Evolutionary conservation across 1,140 invertebrate genomes (phyloP).

Genomic region (Vanessa tameamea): DNA sequence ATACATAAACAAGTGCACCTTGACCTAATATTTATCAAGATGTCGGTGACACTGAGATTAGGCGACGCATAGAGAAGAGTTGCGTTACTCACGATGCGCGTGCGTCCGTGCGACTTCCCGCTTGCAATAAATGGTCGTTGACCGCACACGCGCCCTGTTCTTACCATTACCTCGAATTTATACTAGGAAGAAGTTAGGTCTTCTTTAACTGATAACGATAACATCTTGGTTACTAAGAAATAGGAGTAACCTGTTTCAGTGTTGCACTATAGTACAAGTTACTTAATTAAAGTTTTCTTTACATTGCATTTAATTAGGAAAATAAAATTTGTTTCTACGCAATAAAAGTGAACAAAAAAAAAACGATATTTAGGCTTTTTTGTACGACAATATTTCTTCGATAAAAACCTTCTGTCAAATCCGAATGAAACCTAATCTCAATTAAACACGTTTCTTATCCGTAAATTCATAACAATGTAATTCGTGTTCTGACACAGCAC

Average conservation of each 20-base stretch:
- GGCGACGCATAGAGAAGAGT: slow-evolving; percentile 24
- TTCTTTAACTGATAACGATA: not conserved
- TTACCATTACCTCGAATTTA: slow-evolving; percentile 6
- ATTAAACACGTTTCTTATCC: slow-evolving; percentile 23
- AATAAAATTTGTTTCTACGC: too few relatives aligned
- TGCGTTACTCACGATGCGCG: slow-evolving; percentile 20
- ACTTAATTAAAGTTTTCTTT: too few relatives aligned
- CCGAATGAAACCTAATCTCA: slow-evolving; percentile 8
- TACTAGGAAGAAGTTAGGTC: not conserved
- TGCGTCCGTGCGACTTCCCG: slow-evolving; percentile 24
- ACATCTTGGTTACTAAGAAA: not conserved
- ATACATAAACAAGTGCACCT: not conserved
- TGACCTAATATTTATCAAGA: not conserved
- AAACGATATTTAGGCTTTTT: not conserved
- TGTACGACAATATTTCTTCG: not conserved
- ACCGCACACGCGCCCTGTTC: slow-evolving; percentile 61
- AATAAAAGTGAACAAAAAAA: too few relatives aligned
- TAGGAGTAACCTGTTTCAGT: not conserved
- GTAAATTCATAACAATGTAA: slow-evolving; percentile 22
- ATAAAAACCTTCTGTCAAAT: slow-evolving; percentile 1
- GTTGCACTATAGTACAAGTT: too few relatives aligned
- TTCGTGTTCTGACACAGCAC: slow-evolving; percentile 26
- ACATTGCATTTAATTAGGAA: too few relatives aligned
- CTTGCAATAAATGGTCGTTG: slow-evolving; percentile 60
- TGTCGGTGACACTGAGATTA: slow-evolving; percentile 8